phyloP scores from a whole-genome alignment of 2,113 vertebrate species.

The Typhlomys cinereus region DNA sequence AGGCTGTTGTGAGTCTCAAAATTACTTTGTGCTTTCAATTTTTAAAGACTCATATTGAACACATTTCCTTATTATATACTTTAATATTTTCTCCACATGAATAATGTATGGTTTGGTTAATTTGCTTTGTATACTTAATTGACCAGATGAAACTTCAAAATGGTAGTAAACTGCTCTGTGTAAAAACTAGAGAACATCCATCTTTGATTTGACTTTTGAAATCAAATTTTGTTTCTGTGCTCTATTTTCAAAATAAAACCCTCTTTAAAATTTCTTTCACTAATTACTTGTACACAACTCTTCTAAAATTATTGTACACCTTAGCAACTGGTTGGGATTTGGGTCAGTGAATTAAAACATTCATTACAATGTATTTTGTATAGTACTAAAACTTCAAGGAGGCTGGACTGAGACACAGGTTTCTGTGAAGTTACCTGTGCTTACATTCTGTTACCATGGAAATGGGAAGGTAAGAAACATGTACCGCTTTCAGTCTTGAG shows the following conservation, averaged over 20 bases:
- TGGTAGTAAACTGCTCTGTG: constrained; percentile 48
- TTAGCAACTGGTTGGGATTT: constrained; percentile 23
- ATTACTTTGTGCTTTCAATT: constrained; percentile 80
- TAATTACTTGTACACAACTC: constrained; percentile 7
- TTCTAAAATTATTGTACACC: constrained; percentile 8
- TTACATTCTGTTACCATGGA: not conserved
- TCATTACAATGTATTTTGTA: constrained; percentile 17
- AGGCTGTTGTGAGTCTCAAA: constrained; percentile 83
- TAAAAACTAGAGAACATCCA: constrained; percentile 57
- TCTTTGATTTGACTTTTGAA: constrained; percentile 72
- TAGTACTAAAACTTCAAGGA: not conserved
- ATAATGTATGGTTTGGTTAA: constrained; percentile 77
- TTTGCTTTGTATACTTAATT: constrained; percentile 79
- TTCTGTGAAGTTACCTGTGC: too few species aligned
- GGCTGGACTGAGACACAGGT: not conserved
- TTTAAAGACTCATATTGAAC: constrained; percentile 82
- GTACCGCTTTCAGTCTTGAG: not conserved
- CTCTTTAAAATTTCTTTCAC: constrained; percentile 23
- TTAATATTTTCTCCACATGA: constrained; percentile 85
- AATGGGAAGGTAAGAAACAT: not conserved
- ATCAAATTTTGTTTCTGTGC: constrained; percentile 65
- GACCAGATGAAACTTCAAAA: constrained; percentile 73
- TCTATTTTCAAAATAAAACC: constrained; percentile 53
- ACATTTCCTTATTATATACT: constrained; percentile 84
- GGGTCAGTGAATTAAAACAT: constrained; percentile 44